Evolutionary conservation across 2,888 invertebrate species (phyloP).

Genomic region (Hymenopus coronatus): DNA sequence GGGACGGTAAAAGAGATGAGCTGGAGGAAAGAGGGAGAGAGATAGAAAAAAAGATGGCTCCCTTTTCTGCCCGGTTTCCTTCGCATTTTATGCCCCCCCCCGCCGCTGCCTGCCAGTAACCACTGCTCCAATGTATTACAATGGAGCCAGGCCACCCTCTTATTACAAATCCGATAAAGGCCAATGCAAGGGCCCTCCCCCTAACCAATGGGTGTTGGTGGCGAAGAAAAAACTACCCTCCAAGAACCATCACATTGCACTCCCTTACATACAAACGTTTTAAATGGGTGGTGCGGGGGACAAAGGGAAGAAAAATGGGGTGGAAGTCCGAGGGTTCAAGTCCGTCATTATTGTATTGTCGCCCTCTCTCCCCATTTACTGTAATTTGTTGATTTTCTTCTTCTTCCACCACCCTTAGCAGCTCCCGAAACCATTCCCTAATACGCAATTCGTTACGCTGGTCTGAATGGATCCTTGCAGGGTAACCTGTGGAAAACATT

Average conservation of each 20-base stretch:
- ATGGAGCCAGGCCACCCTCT: constrained; percentile 15
- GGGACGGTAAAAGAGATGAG: not conserved
- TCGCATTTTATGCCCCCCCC: constrained; percentile 6
- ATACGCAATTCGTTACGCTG: not conserved
- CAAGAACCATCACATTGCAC: not conserved
- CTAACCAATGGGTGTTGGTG: not conserved
- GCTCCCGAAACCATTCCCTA: not conserved
- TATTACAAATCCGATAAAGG: constrained; percentile 21
- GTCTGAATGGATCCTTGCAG: not conserved
- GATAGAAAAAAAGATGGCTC: constrained; percentile 15
- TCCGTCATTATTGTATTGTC: not conserved
- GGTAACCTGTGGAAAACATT: not conserved
- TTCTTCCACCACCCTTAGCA: not conserved
- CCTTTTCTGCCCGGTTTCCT: not conserved
- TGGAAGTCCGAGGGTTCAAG: not conserved
- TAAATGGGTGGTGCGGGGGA: not conserved
- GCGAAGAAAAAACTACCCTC: not conserved
- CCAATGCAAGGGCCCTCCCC: constrained; percentile 4
- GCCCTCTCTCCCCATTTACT: not conserved
- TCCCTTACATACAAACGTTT: not conserved
- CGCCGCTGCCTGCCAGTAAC: not conserved
- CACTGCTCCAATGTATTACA: constrained; percentile 17
- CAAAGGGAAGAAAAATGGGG: not conserved
- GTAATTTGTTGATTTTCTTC: not conserved
- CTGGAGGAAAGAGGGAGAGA: not conserved